Evolutionary conservation across 2,797 vertebrate species (phyloP).

Genomic region (Sphenodon punctatus): DNA sequence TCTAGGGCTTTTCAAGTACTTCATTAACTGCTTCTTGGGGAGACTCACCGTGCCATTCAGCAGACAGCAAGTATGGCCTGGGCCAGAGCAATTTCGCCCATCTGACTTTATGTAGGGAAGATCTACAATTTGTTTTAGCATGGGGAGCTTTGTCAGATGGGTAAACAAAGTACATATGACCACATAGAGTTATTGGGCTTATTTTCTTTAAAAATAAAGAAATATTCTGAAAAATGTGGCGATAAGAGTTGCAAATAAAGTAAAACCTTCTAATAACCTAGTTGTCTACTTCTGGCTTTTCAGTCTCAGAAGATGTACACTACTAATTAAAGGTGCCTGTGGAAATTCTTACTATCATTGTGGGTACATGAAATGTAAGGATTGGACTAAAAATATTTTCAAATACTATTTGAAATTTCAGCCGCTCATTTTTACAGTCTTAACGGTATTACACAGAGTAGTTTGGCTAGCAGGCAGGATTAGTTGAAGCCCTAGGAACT

Average conservation of each 20-base stretch:
- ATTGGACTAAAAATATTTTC: not conserved
- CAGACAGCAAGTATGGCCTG: not conserved
- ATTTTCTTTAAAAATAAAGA: not conserved
- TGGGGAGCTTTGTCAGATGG: not conserved
- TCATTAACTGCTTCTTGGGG: not conserved
- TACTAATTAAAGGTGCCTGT: not conserved
- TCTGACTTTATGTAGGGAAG: not conserved
- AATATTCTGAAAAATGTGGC: not conserved
- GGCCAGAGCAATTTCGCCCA: not conserved
- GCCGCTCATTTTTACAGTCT: not conserved
- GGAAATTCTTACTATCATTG: not conserved
- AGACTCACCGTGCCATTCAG: not conserved
- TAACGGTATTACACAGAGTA: not conserved
- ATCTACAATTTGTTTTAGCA: not conserved
- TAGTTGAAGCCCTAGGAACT: not conserved
- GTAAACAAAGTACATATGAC: not conserved
- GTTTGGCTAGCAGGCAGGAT: not conserved
- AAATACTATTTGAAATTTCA: not conserved
- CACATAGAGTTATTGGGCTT: not conserved
- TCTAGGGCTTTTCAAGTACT: not conserved
- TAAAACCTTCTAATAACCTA: not conserved
- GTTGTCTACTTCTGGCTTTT: not conserved
- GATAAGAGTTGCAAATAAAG: not conserved
- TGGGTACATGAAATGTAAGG: not conserved
- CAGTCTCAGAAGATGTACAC: not conserved